A percentile compares a stretch with the other conserved stretches of the same genome.
Conservation (phyloP, 2,888 invertebrate genomes). For the Mechanitis mazaeus region DNA sequence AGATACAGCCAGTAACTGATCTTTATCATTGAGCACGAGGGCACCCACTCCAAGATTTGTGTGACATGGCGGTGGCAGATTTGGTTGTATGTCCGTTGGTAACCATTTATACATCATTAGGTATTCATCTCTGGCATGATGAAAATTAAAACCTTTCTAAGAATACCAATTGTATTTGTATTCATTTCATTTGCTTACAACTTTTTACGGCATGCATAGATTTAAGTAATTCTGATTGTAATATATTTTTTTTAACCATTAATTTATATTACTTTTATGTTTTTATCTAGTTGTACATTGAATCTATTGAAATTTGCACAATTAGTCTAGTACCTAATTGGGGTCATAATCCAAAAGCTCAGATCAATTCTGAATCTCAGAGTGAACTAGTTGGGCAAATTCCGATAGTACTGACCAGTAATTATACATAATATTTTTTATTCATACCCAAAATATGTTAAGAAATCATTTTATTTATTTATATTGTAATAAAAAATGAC, state of each 20-base stretch:
- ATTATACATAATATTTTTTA: no score
- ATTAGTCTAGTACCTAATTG: no score
- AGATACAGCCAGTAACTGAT: conserved; percentile 86
- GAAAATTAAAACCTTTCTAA: conserved; percentile 90
- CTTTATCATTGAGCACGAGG: conserved; percentile 85
- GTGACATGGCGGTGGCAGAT: conserved; percentile 86
- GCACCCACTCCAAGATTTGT: conserved; percentile 89
- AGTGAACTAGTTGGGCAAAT: no score
- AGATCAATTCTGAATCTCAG: no score
- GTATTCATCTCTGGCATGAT: conserved; percentile 88
- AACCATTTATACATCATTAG: conserved; percentile 92
- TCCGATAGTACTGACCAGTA: no score
- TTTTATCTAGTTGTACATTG: no score
- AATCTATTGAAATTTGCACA: no score
- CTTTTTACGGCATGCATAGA: not conserved
- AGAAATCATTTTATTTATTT: not conserved
- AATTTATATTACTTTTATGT: no score
- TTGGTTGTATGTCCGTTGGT: conserved; percentile 75
- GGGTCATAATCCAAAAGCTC: no score
- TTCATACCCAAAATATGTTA: no score
- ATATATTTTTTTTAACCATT: not conserved
- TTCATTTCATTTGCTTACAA: not conserved
- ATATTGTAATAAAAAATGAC: not conserved
- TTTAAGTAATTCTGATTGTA: not conserved
- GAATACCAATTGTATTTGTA: conserved; percentile 35